These are phyloP conservation scores for Drosophila neonasuta DNA, from an alignment of 2,888 invertebrate species.

Conservation along the genomic window DNA sequence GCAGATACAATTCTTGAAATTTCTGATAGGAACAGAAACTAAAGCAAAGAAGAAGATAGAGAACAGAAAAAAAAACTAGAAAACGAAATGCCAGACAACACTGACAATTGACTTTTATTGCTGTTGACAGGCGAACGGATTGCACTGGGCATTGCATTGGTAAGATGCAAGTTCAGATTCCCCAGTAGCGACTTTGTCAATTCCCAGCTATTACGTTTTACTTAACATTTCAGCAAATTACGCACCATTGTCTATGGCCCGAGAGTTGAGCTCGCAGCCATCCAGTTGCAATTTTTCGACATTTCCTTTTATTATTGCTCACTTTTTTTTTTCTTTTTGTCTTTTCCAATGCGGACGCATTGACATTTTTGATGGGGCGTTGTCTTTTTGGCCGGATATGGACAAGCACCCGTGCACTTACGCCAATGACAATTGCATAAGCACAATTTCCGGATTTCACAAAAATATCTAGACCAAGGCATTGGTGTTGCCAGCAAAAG, in stretches of 20 bases:
- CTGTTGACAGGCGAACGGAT: slow-evolving; percentile 56
- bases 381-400: slow-evolving; percentile 42
- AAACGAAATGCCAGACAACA: slow-evolving; percentile 55
- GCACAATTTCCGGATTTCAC: slow-evolving; percentile 66
- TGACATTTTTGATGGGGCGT: slow-evolving; percentile 31
- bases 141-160: slow-evolving; percentile 14
- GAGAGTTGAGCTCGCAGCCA: slow-evolving; percentile 21
- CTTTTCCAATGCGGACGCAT: slow-evolving; percentile 16
- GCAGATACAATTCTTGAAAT: slow-evolving; percentile 43
- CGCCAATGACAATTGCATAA: slow-evolving; percentile 65
- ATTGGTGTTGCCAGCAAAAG: background rate
- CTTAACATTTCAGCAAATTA: slow-evolving; percentile 69
- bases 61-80: slow-evolving; percentile 18
- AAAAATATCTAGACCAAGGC: slow-evolving; percentile 25
- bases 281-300: slow-evolving; percentile 36
- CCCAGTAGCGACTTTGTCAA: slow-evolving; percentile 63
- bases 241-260: slow-evolving; percentile 62
- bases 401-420: slow-evolving; percentile 37
- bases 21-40: slow-evolving; percentile 18
- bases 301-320: slow-evolving; percentile 24
- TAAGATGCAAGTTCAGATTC: slow-evolving; percentile 21
- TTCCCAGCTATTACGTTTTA: slow-evolving; percentile 72
- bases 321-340: slow-evolving; percentile 1
- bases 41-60: slow-evolving; percentile 11
- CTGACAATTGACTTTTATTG: slow-evolving; percentile 77